Evolutionary conservation across 2,113 vertebrate species (phyloP), one percentile per base, ranked within the genome.

Genomic region (Ovis canadensis): DNA sequence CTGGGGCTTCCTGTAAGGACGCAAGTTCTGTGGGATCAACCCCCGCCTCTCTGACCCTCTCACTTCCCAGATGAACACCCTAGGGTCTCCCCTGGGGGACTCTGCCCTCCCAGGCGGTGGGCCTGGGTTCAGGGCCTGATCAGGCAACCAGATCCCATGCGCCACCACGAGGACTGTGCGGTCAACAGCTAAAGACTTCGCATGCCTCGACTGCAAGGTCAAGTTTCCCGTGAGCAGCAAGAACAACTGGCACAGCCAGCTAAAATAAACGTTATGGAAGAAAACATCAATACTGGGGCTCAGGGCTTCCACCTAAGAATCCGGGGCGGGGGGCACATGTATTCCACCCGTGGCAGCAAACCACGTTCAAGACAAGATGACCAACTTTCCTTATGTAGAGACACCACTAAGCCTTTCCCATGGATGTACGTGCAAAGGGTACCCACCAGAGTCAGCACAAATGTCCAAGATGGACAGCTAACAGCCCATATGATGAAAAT

Each of bases 391-490:
- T 8, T 29, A 21, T 0, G 9, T 0, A 36, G 64, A 74, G 29
- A 57, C 6, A 29, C 25, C 31, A 8, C 15, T 64, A 33, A 64
- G 62, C 31, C 7, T 64, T 8, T 64, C 15, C 15, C 31, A 8
- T 0, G 3, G 62, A 33, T 17, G 31, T 33, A 17, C 0, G 3
- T 0, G 0, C 62, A n/a, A 64, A 8, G 62, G 15, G 14, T 17
- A 33, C 62, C 62, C 62, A 33, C 15, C 62, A 64, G 7, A 3
- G 31, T 33, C 7, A 16, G 62, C 0, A 14, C 7, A 67, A 19
- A n/a, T 67, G 7, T n/a, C 16, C 31, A 67, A 36, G 33, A 67
- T 4, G 33, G 7, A 67, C 64, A 21, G 21, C 1, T 0, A 67
- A 67, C 1, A 21, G n/a, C 64, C 16, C 17, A 21, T n/a, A 36